phyloP scores from a whole-genome alignment of 2,797 vertebrate species.

The Acanthurus leucopareius region DNA sequence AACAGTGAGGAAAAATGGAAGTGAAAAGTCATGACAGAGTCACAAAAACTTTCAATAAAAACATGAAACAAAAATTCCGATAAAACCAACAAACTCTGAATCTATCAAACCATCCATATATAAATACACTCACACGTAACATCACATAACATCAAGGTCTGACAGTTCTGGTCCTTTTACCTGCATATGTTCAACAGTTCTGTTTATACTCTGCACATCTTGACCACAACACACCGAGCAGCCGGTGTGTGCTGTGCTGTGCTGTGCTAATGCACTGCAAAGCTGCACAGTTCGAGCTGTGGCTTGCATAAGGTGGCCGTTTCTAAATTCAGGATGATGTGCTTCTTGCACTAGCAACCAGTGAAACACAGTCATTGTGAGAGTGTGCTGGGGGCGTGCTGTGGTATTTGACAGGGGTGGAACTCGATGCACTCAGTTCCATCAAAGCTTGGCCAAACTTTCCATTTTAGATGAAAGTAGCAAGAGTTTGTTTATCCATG shows the following conservation, averaged over 20 bases:
- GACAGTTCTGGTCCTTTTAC: background rate
- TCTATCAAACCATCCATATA: background rate
- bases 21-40: background rate
- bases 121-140: background rate
- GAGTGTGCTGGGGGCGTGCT: slow-evolving; percentile 72
- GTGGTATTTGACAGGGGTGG: slow-evolving; percentile 65
- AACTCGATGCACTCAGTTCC: slow-evolving; percentile 63
- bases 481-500: slow-evolving; percentile 54
- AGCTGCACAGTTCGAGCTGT: slow-evolving; percentile 54
- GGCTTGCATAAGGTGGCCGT: slow-evolving; percentile 60
- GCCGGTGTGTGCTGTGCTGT: slow-evolving; percentile 6
- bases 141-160: background rate
- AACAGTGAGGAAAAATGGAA: background rate
- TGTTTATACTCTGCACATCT: slow-evolving; percentile 28
- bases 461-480: slow-evolving; percentile 75
- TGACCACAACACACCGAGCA: slow-evolving; percentile 58
- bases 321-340: slow-evolving; percentile 62
- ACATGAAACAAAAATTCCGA: background rate
- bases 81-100: background rate
- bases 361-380: slow-evolving; percentile 76
- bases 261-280: slow-evolving; percentile 60
- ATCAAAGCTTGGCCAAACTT: slow-evolving; percentile 68
- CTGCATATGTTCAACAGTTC: slow-evolving; percentile 11
- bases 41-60: no score
- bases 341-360: slow-evolving; percentile 46